These are phyloP conservation scores for Eumerus sabulonum DNA, from an alignment of 2,888 invertebrate genomes.

Conservation along the genomic window DNA sequence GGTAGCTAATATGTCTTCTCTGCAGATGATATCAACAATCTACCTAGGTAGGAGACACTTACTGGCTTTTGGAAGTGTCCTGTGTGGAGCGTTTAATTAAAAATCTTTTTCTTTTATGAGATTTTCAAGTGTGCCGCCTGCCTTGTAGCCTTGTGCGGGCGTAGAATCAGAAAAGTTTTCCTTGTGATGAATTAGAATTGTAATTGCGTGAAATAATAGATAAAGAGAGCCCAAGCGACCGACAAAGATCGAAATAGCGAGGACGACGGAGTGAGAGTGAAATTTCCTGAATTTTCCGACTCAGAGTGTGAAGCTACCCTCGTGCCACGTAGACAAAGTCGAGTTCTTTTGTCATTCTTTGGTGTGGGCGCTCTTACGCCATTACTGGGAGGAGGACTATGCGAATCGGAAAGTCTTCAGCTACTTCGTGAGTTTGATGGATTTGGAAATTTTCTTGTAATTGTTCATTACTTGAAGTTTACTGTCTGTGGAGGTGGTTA, in stretches of 20 bases:
- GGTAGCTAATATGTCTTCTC: no score
- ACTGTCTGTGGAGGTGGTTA: no score
- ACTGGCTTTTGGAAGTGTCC: no score
- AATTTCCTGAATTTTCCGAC: slow-evolving; percentile 22
- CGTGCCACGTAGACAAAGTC: slow-evolving; percentile 8
- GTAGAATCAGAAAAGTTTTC: slow-evolving; percentile 47
- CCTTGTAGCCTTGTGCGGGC: background rate
- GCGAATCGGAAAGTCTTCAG: background rate
- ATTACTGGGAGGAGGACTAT: background rate
- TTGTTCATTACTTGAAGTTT: background rate
- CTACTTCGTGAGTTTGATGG: slow-evolving; percentile 5
- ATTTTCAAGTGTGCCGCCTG: slow-evolving; percentile 28
- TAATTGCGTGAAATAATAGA: slow-evolving; percentile 48
- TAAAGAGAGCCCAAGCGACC: background rate
- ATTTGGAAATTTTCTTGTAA: background rate
- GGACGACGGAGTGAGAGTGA: slow-evolving; percentile 10
- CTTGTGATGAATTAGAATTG: slow-evolving; percentile 31
- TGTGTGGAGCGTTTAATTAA: slow-evolving; percentile 9
- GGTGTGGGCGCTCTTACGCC: background rate
- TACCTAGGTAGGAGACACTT: no score
- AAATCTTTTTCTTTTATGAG: slow-evolving; percentile 50
- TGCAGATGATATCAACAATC: no score
- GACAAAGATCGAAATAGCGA: background rate
- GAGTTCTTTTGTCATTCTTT: background rate
- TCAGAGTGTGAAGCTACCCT: slow-evolving; percentile 25